These are phyloP conservation scores for Meliscaeva auricollis DNA, from an alignment of 2,888 invertebrate species.

Conservation along the genomic window DNA sequence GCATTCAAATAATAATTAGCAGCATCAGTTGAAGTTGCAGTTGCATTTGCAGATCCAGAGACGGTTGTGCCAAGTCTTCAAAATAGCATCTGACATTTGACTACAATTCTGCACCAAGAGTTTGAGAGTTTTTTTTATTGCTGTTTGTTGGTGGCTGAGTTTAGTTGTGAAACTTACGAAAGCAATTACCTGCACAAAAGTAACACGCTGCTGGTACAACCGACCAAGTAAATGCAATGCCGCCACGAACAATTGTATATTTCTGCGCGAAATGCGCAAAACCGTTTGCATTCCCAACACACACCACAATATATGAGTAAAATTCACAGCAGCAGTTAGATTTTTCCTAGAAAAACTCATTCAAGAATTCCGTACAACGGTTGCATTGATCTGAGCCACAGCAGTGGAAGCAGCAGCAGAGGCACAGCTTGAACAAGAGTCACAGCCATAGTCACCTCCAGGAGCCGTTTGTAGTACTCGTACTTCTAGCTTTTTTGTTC, in stretches of 20 bases:
- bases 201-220: constrained; percentile 12
- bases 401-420: constrained; percentile 11
- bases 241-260: constrained; percentile 67
- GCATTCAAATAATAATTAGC: constrained; percentile 76
- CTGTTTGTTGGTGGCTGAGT: background rate
- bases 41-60: constrained; percentile 26
- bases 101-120: constrained; percentile 33
- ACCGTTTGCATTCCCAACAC: constrained; percentile 75
- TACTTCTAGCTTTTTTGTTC: constrained; percentile 40
- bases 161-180: constrained; percentile 45
- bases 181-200: constrained; percentile 45
- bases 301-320: constrained; percentile 57
- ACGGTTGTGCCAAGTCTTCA: constrained; percentile 28
- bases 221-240: background rate
- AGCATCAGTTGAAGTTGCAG: constrained; percentile 39
- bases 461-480: constrained; percentile 51
- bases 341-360: constrained; percentile 75
- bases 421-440: constrained; percentile 37
- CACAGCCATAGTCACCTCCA: constrained; percentile 51
- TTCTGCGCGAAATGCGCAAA: constrained; percentile 70
- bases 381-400: constrained; percentile 48
- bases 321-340: constrained; percentile 73
- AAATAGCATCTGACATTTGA: constrained; percentile 67
- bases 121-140: background rate
- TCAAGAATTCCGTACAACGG: constrained; percentile 74